phyloP scores from a whole-genome alignment of 2,797 vertebrate genomes.

The Eulemur albifrons region DNA sequence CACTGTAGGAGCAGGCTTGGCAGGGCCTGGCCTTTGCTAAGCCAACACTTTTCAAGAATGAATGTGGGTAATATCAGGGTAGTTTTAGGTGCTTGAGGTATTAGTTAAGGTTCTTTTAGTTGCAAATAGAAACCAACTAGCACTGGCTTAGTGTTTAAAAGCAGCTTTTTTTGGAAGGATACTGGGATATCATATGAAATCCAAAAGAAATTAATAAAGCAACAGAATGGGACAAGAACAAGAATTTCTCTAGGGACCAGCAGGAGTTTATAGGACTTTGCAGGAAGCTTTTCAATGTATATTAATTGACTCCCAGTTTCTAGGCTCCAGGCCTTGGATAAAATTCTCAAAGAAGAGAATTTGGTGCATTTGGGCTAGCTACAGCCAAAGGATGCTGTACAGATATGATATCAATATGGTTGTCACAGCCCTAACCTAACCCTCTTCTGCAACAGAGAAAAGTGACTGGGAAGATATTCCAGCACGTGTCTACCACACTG shows the following conservation, averaged over 20 bases:
- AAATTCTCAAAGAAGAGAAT: constrained; percentile 45
- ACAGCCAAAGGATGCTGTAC: background rate
- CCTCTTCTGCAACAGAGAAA: background rate
- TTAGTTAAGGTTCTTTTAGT: constrained; percentile 38
- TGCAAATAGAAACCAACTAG: constrained; percentile 45
- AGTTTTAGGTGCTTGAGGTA: background rate
- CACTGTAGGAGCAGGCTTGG: background rate
- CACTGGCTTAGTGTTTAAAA: constrained; percentile 51
- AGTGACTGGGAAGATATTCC: background rate
- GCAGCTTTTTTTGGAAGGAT: background rate
- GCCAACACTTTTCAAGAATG: constrained; percentile 42
- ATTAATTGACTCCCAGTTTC: constrained; percentile 28
- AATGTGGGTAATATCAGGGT: constrained; percentile 1
- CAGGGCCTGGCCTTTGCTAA: background rate
- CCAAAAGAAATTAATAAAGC: constrained; percentile 63
- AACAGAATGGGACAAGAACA: background rate
- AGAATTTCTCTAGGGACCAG: constrained; percentile 15
- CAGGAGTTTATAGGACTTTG: background rate
- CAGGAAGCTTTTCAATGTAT: background rate
- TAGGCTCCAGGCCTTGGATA: background rate
- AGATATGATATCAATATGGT: background rate
- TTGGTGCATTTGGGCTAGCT: background rate
- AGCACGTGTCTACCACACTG: background rate
- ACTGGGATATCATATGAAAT: background rate
- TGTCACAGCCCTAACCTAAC: background rate